Conservation (phyloP, 2,113 vertebrate species). For the Isichthys henryi region DNA sequence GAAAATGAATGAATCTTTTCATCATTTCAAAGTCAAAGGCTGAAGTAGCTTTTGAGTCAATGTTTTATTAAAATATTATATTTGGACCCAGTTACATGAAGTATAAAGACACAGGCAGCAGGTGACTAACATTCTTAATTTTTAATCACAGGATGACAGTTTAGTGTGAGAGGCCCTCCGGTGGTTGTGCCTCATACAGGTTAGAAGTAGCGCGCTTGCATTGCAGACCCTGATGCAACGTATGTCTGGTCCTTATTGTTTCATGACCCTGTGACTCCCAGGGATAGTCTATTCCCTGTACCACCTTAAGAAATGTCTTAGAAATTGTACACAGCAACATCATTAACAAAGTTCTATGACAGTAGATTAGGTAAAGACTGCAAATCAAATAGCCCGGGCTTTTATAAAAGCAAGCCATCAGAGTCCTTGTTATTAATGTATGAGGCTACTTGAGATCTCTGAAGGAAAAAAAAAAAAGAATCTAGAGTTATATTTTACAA, state of each 20-base stretch:
- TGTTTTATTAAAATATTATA: not conserved
- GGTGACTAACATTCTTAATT: constrained; percentile 1
- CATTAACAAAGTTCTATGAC: not conserved
- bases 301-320: not conserved
- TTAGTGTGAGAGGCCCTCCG: too few relatives aligned
- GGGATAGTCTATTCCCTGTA: constrained; percentile 21
- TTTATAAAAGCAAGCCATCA: not conserved
- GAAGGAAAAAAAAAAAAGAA: not conserved
- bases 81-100: not conserved
- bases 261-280: constrained; percentile 32
- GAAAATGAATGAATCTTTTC: too few relatives aligned
- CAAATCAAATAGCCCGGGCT: constrained; percentile 4
- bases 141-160: not conserved
- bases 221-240: not conserved
- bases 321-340: constrained; percentile 17
- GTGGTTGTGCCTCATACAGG: too few relatives aligned
- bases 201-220: not conserved
- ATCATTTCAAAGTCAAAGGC: not conserved
- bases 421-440: constrained; percentile 14
- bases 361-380: constrained; percentile 5
- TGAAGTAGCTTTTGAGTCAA: not conserved
- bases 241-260: not conserved
- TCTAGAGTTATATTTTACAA: not conserved
- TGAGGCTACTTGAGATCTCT: not conserved
- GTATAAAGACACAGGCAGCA: not conserved